Evolutionary conservation across 2,113 vertebrate genomes (phyloP).

Genomic region (Percina caprodes): DNA sequence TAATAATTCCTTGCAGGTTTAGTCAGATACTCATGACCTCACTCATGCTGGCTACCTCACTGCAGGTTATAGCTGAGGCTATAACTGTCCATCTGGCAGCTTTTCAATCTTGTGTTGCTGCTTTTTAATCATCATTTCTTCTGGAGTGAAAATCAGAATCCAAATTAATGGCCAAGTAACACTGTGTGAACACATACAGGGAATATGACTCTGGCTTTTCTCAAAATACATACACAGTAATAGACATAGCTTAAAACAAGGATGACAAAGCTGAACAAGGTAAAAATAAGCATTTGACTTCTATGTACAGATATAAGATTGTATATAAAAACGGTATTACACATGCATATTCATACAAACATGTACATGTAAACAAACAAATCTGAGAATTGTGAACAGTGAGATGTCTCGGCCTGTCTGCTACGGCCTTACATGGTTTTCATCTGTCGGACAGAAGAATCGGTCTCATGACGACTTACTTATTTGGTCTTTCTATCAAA

Average conservation of each 20-base stretch:
- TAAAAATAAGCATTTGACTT: too few species aligned
- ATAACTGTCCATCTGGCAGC: not conserved
- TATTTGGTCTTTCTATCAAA: slow-evolving; percentile 4
- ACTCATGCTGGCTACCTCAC: not conserved
- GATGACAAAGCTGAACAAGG: too few species aligned
- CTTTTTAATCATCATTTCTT: not conserved
- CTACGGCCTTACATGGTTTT: slow-evolving; percentile 1
- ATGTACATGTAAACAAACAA: too few species aligned
- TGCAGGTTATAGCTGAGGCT: not conserved
- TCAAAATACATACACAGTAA: too few species aligned
- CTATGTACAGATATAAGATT: too few species aligned
- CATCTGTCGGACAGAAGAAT: slow-evolving; percentile 9
- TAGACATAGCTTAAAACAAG: too few species aligned
- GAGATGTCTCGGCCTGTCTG: not conserved
- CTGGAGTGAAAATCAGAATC: not conserved
- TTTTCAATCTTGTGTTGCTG: not conserved
- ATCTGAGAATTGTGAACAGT: too few species aligned
- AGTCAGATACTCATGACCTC: slow-evolving; percentile 3
- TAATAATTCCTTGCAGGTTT: not conserved
- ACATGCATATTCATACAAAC: too few species aligned
- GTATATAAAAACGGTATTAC: too few species aligned
- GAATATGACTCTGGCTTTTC: too few species aligned
- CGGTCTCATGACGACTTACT: not conserved
- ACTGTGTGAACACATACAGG: too few species aligned
- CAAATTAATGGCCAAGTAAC: too few species aligned